phyloP scores from a whole-genome alignment of 2,888 invertebrate genomes.

The Branchellion lobata region DNA sequence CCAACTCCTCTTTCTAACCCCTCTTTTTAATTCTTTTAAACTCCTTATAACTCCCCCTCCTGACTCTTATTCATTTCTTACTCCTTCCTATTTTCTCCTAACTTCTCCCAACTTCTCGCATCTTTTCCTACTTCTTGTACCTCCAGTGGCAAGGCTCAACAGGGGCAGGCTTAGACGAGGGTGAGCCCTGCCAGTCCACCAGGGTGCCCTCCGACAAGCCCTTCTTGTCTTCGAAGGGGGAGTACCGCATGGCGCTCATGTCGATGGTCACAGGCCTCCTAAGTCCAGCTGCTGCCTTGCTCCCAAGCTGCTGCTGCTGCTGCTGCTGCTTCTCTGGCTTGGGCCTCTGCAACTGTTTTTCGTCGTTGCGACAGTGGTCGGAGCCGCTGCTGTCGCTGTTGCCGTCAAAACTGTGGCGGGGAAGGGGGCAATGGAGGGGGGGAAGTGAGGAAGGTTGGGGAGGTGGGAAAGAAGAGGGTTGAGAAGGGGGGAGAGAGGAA shows the following conservation, averaged over 20 bases:
- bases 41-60: no score
- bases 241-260: conserved; percentile 27
- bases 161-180: background rate
- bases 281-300: background rate
- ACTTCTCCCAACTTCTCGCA: background rate
- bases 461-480: background rate
- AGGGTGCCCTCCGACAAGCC: background rate
- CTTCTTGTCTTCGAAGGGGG: conserved; percentile 29
- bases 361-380: background rate
- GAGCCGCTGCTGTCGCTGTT: background rate
- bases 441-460: background rate
- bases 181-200: conserved; percentile 28
- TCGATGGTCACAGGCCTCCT: conserved; percentile 26
- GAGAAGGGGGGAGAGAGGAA: background rate
- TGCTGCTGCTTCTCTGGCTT: background rate
- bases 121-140: conserved; percentile 4
- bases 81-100: background rate
- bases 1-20: no score
- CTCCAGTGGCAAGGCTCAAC: background rate
- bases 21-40: no score
- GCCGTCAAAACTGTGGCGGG: background rate
- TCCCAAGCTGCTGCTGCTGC: background rate
- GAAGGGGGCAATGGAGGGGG: background rate
- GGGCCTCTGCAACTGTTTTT: background rate
- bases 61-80: no score